Base-by-base conservation (phyloP, 2,113 vertebrate genomes). In the Xenopus laevis region DNA sequence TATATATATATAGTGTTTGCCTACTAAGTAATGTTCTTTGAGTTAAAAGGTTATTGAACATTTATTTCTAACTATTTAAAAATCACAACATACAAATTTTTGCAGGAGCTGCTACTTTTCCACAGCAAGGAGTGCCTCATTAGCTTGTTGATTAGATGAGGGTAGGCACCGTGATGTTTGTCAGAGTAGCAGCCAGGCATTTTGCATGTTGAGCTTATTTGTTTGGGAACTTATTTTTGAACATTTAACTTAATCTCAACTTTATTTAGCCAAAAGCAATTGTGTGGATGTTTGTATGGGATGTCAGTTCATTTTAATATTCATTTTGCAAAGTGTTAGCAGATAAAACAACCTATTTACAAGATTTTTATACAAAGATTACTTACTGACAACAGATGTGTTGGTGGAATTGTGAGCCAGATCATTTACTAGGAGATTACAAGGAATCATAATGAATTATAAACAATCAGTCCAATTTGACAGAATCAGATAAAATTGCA, bases 251-350 rank as follows among this genome's bases (percentile, higher is more conserved):
- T 57, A 33, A 57, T 72, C 47, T 46, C 8, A 33, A 20, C 33
- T 74, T 74, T 66, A 74, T 58, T 74, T 46, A 67, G 40, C 63
- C 20, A 74, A 74, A 74, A 58, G 52, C 44, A 13, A 55, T 30
- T 68, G 15, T 27, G 20, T 53, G 7, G 13, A n/a, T 55, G 7
- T 7, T 1, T n/a, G 17, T 55, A n/a, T 18, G 1, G 53, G 53
- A 16, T 55, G 53, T 1, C 17, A n/a, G 17, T n/a, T 16, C 16
- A 55, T 55, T 55, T 55, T 55, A 55, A 55, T 55, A 55, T 55
- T 55, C 52, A 55, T 55, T 55, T 55, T 55, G 53, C 16, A 55
- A 55, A 21, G 47, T 58, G 18, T 21, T 68, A 57, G 8, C n/a
- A 58, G 18, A 47, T 63, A 20, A 30, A 17, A 0, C 20, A 27